Evolutionary conservation across 2,113 vertebrate genomes (phyloP).

Genomic region (Sylvilagus bachmani): DNA sequence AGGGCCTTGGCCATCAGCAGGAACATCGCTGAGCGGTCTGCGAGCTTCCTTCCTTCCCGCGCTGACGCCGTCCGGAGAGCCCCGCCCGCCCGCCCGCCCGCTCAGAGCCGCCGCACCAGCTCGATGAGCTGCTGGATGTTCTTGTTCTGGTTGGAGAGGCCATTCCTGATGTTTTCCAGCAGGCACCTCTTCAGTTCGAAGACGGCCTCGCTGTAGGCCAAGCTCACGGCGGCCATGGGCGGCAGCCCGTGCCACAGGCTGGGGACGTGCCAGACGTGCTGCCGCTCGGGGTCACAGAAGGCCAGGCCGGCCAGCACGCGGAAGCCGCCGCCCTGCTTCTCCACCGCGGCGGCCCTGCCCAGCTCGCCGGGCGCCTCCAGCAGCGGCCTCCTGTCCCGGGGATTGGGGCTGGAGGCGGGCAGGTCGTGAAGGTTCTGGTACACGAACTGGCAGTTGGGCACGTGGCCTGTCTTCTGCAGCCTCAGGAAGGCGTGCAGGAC

Average conservation of each 20-base stretch:
- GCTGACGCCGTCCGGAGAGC: background rate
- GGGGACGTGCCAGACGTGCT: constrained; percentile 83
- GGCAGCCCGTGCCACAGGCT: constrained; percentile 84
- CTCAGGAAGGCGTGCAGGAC: constrained; percentile 90
- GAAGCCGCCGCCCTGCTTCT: constrained; percentile 80
- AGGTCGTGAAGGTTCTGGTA: constrained; percentile 90
- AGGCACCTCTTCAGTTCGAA: constrained; percentile 84
- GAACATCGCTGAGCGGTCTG: background rate
- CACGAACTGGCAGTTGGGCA: constrained; percentile 90
- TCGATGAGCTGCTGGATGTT: constrained; percentile 83
- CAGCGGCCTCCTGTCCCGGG: constrained; percentile 85
- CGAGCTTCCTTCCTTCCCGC: background rate
- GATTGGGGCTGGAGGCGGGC: constrained; percentile 86
- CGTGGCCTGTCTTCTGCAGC: constrained; percentile 87
- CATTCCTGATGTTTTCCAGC: constrained; percentile 82
- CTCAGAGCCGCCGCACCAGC: constrained; percentile 82
- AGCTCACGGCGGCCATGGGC: constrained; percentile 84
- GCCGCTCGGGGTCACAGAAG: constrained; percentile 75
- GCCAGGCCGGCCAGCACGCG: constrained; percentile 66
- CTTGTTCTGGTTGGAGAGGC: constrained; percentile 74
- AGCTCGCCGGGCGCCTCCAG: constrained; percentile 86
- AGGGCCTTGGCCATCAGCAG: background rate
- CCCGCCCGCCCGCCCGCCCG: background rate
- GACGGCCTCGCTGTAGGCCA: constrained; percentile 85
- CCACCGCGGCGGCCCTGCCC: constrained; percentile 86